A percentile compares a stretch with the other conserved stretches of the same genome.
Conservation (phyloP, 2,113 vertebrate species). For the Microtus ochrogaster region DNA sequence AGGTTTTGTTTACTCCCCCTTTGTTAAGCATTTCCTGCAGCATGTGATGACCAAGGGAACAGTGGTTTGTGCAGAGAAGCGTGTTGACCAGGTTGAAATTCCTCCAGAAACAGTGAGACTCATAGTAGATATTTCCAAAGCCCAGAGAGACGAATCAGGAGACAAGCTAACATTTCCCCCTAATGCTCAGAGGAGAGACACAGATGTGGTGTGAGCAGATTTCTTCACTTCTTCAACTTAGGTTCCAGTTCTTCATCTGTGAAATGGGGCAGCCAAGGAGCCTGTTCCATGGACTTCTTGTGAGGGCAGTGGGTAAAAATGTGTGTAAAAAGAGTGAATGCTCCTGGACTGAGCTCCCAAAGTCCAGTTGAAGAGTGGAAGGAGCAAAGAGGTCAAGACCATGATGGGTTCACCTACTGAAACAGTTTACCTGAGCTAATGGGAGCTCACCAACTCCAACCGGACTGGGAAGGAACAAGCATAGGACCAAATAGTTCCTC, state of each 20-base stretch:
- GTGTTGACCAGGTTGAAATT: not conserved
- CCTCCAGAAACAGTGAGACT: not conserved
- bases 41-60: not conserved
- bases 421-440: no score
- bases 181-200: not conserved
- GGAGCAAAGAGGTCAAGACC: no score
- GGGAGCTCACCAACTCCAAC: no score
- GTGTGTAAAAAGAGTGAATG: no score
- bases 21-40: not conserved
- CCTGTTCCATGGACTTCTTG: not conserved
- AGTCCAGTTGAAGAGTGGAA: no score
- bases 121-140: not conserved
- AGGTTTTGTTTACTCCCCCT: not conserved
- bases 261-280: not conserved
- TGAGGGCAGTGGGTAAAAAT: not conserved
- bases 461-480: no score
- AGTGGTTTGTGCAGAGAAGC: not conserved
- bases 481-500: no score
- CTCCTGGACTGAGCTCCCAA: no score
- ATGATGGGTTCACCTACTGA: no score
- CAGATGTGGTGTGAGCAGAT: not conserved
- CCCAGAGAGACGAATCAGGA: not conserved
- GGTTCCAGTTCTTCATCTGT: conserved; percentile 19
- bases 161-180: not conserved
- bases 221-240: not conserved